These are phyloP conservation scores for Apoda limacodes DNA, from an alignment of 2,888 invertebrate genomes.

Conservation along the genomic window DNA sequence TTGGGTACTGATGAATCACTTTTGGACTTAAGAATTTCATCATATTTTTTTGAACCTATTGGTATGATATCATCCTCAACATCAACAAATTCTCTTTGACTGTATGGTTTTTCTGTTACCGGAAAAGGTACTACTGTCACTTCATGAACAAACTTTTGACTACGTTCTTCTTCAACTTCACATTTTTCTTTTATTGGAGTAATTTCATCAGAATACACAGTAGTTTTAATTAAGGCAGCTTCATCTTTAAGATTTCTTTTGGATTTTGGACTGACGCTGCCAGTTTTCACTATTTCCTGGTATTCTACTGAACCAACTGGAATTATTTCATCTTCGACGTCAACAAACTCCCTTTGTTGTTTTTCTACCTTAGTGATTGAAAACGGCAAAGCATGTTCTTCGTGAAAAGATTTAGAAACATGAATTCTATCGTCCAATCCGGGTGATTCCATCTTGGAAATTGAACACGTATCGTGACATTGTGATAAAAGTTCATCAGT, in stretches of 20 bases:
- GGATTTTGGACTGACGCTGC: constrained; percentile 48
- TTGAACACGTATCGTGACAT: too few relatives aligned
- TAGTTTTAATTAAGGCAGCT: constrained; percentile 36
- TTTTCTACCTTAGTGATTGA: constrained; percentile 47
- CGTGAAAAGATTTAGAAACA: constrained; percentile 27
- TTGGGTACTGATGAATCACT: constrained; percentile 64
- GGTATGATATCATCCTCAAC: constrained; percentile 56
- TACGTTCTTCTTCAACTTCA: constrained; percentile 40
- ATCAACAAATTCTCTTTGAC: constrained; percentile 65
- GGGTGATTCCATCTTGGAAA: constrained; percentile 51
- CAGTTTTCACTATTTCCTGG: constrained; percentile 46
- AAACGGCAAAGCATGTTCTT: constrained; percentile 47
- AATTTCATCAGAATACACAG: constrained; percentile 30
- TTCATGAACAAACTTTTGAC: constrained; percentile 42
- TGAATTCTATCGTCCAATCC: constrained; percentile 34
- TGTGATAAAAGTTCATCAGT: constrained; percentile 56
- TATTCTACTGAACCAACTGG: constrained; percentile 55
- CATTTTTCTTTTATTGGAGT: constrained; percentile 20
- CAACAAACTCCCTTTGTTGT: constrained; percentile 53
- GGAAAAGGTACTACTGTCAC: constrained; percentile 59
- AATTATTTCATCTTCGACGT: constrained; percentile 60
- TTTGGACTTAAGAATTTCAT: constrained; percentile 61
- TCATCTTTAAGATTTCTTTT: constrained; percentile 27
- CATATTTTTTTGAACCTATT: constrained; percentile 51
- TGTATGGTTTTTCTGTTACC: constrained; percentile 48